Percentiles rank a stretch among this genome's conserved stretches.
phyloP scores from a whole-genome alignment of 2,113 vertebrate species.

The Trematomus loennbergii region DNA sequence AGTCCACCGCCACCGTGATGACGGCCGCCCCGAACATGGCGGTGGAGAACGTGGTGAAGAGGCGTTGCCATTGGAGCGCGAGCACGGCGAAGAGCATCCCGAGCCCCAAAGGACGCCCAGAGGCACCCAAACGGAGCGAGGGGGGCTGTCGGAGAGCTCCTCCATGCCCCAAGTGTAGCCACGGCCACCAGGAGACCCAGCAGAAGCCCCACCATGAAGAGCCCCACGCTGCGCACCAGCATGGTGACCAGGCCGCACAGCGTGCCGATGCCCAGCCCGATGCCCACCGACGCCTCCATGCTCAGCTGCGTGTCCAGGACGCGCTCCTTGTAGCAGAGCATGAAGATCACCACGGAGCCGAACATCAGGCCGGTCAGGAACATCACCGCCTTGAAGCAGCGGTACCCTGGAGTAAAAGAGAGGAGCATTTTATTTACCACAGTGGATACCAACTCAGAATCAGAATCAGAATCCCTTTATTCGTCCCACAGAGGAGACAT shows the following conservation, averaged over 20 bases:
- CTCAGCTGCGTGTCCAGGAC: slow-evolving; percentile 98
- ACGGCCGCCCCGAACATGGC: slow-evolving; percentile 92
- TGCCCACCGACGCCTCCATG: slow-evolving; percentile 93
- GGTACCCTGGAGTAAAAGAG: slow-evolving; percentile 87
- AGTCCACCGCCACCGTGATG: slow-evolving; percentile 94
- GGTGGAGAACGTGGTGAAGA: slow-evolving; percentile 95
- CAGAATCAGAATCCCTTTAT: no score
- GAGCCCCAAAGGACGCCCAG: slow-evolving; percentile 93
- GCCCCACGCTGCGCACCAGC: slow-evolving; percentile 97
- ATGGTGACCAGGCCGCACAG: slow-evolving; percentile 98
- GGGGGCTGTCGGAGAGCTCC: slow-evolving; percentile 91
- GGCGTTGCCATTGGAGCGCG: slow-evolving; percentile 97
- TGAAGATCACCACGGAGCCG: slow-evolving; percentile 96
- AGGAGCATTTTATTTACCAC: no score
- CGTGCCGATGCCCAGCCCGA: slow-evolving; percentile 94
- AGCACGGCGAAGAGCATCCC: slow-evolving; percentile 98
- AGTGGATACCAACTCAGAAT: no score
- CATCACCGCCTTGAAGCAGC: slow-evolving; percentile 99
- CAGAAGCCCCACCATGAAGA: slow-evolving; percentile 97
- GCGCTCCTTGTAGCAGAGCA: slow-evolving; percentile 97
- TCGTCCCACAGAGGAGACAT: no score
- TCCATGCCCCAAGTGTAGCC: slow-evolving; percentile 91
- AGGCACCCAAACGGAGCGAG: slow-evolving; percentile 94
- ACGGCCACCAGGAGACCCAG: slow-evolving; percentile 94
- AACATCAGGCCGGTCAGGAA: slow-evolving; percentile 98